Evolutionary conservation across 2,113 vertebrate genomes (phyloP).

Genomic region (Phocoena phocoena): DNA sequence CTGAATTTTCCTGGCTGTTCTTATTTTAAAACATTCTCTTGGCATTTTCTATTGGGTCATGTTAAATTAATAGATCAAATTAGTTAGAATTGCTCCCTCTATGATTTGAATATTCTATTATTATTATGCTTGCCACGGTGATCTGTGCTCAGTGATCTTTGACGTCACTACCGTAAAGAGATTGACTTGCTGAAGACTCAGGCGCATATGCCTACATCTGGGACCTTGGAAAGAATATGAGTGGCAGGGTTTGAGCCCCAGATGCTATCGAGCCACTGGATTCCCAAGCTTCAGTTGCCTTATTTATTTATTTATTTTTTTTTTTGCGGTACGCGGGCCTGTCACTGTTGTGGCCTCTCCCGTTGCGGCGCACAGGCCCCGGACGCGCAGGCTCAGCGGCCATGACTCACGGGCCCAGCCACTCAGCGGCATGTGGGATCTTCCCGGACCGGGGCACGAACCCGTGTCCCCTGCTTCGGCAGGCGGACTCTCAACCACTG

Average conservation of each 20-base stretch:
- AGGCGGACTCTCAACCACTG: no score
- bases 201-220: not conserved
- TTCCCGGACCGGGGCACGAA: no score
- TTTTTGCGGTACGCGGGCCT: no score
- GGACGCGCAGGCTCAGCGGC: no score
- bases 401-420: no score
- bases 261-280: not conserved
- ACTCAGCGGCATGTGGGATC: no score
- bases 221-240: not conserved
- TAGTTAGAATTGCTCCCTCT: not conserved
- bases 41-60: not conserved
- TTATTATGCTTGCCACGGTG: not conserved
- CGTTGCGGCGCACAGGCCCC: no score
- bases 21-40: not conserved
- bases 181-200: not conserved
- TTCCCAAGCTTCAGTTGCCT: not conserved
- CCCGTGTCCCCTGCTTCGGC: no score
- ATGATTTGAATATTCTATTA: not conserved
- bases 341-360: no score
- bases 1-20: not conserved
- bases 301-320: not conserved
- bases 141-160: not conserved
- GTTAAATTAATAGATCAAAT: not conserved
- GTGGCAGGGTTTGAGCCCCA: not conserved
- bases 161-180: not conserved